phyloP scores from a whole-genome alignment of 2,113 vertebrate genomes.

The Delphinapterus leucas region DNA sequence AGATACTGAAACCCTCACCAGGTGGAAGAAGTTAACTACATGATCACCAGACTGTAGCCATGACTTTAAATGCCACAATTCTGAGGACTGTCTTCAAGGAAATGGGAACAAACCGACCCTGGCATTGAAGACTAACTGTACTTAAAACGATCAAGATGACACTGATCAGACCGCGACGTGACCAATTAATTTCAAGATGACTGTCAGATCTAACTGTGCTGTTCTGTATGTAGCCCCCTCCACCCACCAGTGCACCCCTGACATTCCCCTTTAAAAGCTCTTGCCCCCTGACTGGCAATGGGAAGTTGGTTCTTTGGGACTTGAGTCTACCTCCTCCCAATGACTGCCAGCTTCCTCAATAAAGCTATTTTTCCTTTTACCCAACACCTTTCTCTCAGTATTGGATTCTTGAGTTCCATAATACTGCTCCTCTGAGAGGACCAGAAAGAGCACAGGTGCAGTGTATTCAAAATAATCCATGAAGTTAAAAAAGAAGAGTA shows the following conservation, averaged over 20 bases:
- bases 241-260: not conserved
- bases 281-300: not conserved
- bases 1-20: not conserved
- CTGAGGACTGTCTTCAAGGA: not conserved
- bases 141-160: not conserved
- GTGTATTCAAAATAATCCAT: not conserved
- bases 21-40: not conserved
- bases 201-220: not conserved
- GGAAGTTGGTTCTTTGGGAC: not conserved
- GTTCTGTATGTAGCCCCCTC: not conserved
- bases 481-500: not conserved
- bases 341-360: not conserved
- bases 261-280: not conserved
- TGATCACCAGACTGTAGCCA: not conserved
- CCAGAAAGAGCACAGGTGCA: not conserved
- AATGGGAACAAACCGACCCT: not conserved
- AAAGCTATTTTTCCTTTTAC: not conserved
- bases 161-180: not conserved
- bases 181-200: not conserved
- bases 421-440: not conserved
- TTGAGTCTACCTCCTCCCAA: not conserved
- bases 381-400: not conserved
- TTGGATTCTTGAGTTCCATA: not conserved
- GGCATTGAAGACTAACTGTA: not conserved
- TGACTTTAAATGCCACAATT: not conserved